phyloP scores from a whole-genome alignment of 1,140 invertebrate species.

The Holotrichia oblita region DNA sequence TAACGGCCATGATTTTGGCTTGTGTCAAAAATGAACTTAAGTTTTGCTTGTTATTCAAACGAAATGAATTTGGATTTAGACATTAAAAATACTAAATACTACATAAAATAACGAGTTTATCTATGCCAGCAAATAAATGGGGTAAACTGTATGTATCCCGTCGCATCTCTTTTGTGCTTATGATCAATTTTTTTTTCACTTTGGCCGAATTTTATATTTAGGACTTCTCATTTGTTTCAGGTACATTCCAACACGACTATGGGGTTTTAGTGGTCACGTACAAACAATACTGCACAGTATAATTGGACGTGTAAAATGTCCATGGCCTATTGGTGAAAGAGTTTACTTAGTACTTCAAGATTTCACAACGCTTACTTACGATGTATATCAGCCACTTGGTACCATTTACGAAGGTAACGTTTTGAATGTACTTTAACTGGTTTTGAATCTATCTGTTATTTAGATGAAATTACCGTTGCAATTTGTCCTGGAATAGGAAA shows the following conservation, averaged over 20 bases:
- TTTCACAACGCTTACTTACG: constrained; percentile 90
- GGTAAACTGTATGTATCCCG: too few relatives aligned
- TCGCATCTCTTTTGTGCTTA: too few relatives aligned
- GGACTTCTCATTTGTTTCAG: constrained; percentile 63
- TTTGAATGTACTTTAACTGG: background rate
- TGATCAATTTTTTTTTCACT: background rate
- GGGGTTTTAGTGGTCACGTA: constrained; percentile 94
- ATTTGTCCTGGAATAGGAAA: constrained; percentile 94
- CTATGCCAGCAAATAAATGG: too few relatives aligned
- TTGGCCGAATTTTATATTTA: background rate
- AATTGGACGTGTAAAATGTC: constrained; percentile 85
- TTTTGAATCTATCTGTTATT: constrained; percentile 52
- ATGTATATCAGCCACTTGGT: constrained; percentile 85
- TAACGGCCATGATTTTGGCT: too few relatives aligned
- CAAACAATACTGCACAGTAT: constrained; percentile 92
- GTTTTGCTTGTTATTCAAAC: too few relatives aligned
- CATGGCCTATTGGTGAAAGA: constrained; percentile 85
- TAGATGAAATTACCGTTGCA: constrained; percentile 87
- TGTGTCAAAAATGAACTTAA: too few relatives aligned
- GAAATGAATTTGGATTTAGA: too few relatives aligned
- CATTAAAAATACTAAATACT: too few relatives aligned
- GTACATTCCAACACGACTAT: constrained; percentile 88
- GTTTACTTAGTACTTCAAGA: constrained; percentile 78
- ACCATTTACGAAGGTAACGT: constrained; percentile 70
- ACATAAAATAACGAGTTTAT: too few relatives aligned